phyloP scores from a whole-genome alignment of 2,113 vertebrate genomes.

The Vidua macroura region DNA sequence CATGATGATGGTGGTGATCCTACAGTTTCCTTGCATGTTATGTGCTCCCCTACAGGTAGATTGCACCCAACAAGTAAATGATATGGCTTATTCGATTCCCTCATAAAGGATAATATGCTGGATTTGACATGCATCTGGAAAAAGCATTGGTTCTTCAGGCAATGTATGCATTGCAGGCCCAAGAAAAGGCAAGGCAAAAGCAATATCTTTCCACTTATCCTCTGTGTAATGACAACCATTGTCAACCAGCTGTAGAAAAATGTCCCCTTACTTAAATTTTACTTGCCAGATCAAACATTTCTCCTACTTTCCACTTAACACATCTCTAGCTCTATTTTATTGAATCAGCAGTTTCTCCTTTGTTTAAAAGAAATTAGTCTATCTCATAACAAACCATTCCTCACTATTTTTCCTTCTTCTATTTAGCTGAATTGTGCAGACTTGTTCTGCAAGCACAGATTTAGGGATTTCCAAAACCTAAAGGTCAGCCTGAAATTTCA shows the following conservation, averaged over 20 bases:
- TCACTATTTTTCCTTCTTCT: conserved; percentile 20
- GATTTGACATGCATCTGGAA: neutral
- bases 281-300: neutral
- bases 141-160: neutral
- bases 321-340: neutral
- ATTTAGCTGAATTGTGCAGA: neutral
- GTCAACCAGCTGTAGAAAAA: neutral
- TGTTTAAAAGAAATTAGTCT: conserved; percentile 21
- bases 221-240: neutral
- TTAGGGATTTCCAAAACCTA: conserved; percentile 31
- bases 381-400: neutral
- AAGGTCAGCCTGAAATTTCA: conserved; percentile 58
- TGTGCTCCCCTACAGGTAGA: neutral
- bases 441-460: conserved; percentile 10
- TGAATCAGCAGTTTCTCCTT: conserved; percentile 5
- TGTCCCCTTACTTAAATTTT: neutral
- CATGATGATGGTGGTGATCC: neutral
- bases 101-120: neutral
- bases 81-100: neutral
- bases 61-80: neutral
- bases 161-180: neutral
- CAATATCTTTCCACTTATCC: neutral
- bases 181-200: neutral
- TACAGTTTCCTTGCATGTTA: neutral
- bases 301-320: neutral